Evolutionary conservation across 2,797 vertebrate genomes (phyloP).

Genomic region (Luscinia luscinia): DNA sequence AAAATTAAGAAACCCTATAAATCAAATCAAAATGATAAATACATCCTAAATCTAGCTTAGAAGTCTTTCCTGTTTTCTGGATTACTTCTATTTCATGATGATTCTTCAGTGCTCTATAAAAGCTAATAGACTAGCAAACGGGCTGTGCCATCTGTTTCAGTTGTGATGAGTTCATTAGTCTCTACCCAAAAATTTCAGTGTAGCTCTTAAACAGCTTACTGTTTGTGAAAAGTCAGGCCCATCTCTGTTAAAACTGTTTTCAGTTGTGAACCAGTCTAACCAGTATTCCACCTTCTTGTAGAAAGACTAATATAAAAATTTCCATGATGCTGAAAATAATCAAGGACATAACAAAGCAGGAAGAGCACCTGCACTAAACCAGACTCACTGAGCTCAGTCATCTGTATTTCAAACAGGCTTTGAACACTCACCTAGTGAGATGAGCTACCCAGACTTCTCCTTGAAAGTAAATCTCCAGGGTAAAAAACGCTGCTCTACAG

Average conservation of each 20-base stretch:
- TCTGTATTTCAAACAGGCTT: background rate
- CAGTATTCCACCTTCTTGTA: background rate
- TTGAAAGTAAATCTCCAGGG: background rate
- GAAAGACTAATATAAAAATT: background rate
- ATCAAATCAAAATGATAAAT: background rate
- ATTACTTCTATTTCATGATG: background rate
- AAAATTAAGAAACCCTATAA: background rate
- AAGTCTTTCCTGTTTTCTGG: background rate
- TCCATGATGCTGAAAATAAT: background rate
- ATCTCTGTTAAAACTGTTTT: background rate
- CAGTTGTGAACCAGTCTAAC: background rate
- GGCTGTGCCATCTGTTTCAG: constrained; percentile 43
- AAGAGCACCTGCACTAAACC: background rate
- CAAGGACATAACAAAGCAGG: background rate
- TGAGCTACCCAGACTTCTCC: background rate
- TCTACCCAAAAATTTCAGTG: background rate
- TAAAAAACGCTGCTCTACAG: background rate
- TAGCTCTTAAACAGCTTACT: background rate
- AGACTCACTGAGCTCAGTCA: background rate
- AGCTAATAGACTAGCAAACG: constrained; percentile 46
- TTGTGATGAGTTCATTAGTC: background rate
- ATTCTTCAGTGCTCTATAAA: constrained; percentile 40
- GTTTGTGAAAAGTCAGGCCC: background rate
- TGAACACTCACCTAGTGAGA: background rate
- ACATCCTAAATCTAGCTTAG: background rate